phyloP scores from a whole-genome alignment of 2,113 vertebrate genomes.

The human (Homo sapiens) region GRCh38 chr13:38031001-38031500 shows the following conservation, averaged over 20 bases:
- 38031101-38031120: neutral
- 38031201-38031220: neutral
- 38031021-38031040: neutral
- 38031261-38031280: neutral
- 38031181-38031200: neutral
- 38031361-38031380: neutral
- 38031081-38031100: neutral
- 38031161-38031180: neutral
- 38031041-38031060: slow-evolving; percentile 3
- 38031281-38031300: neutral
- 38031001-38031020: slow-evolving; percentile 16
- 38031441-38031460: neutral
- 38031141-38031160: neutral
- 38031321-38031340: neutral
- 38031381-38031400: neutral
- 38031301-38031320: neutral
- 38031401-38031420: neutral
- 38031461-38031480: neutral
- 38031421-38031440: neutral
- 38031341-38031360: neutral
- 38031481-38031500: neutral
- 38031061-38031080: neutral
- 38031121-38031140: neutral
- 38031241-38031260: neutral
- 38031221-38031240: neutral